Evolutionary conservation across 92 coral and sea anemone genomes (phyloP), one percentile per base, ranked within the genome.

Genomic region (Plumapathes pennacea): DNA sequence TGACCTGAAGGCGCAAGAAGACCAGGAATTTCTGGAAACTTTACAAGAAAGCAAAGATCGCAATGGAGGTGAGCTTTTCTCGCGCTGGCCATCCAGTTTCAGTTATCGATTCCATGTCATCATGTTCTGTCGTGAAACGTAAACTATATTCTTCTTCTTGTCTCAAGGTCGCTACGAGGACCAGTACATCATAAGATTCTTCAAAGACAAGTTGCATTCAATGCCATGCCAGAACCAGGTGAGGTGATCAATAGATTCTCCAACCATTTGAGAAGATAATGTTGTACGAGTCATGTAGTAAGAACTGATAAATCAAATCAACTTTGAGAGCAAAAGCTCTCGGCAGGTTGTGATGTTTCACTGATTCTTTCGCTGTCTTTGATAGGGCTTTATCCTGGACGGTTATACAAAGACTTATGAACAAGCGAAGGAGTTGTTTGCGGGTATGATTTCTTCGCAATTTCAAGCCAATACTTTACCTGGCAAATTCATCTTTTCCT

Each of bases 151-250:
- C 6, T 32, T 23, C 26, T 51, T n/a, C 29, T 18, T 57, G 42
- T 10, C 25, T 42, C 13, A 46, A 94, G 99, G 94, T 42, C 97
- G 97, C 38, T 94, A 84, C 26, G 97, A 94, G 55, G 99, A 94
- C 65, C 96, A 81, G 84, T 94, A 84, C 24, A 77, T 94, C 25
- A 88, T 94, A 66, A 88, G 99, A 55, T 94, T 94, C 67, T 94
- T 76, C 79, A 82, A 85, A 25, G 96, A 94, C 50, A 94, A 84
- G 47, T 76, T 94, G 17, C 99, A 72, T 70, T 94, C 99, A 13
- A 92, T 80, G 96, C 90, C 96, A 0, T 92, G 96, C 69, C 98
- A 92, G 61, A 86, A 86, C 57, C 95, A 86, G 89, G 95, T 86
- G 52, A 18, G 46, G 26, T 17, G 49, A 14, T n/a, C 14, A 4